A percentile compares a stretch with the other conserved stretches of the same genome.
These are phyloP conservation scores for Cyprinus carpio DNA, from an alignment of 2,113 vertebrate genomes.

Conservation along the genomic window DNA sequence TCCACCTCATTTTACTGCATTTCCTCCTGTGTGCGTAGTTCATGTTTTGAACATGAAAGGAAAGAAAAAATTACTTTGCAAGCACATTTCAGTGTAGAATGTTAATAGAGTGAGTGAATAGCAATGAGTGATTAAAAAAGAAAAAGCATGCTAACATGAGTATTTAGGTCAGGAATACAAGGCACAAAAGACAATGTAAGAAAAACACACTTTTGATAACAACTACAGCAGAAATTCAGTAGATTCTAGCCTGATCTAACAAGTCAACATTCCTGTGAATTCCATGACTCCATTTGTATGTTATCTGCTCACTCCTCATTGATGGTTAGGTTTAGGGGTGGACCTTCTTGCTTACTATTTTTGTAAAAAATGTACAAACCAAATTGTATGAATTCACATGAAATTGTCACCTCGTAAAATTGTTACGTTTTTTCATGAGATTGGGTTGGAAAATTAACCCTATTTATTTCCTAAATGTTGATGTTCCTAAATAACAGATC, in stretches of 20 bases:
- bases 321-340: background rate
- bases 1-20: background rate
- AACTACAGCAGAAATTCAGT: too few relatives aligned
- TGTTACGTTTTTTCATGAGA: too few relatives aligned
- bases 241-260: too few relatives aligned
- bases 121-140: constrained; percentile 26
- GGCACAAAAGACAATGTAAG: background rate
- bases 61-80: constrained; percentile 9
- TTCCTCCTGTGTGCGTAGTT: background rate
- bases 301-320: too few relatives aligned
- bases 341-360: background rate
- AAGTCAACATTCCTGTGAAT: too few relatives aligned
- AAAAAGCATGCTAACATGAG: background rate
- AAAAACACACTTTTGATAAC: background rate
- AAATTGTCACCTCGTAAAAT: too few relatives aligned
- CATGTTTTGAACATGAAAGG: constrained; percentile 17
- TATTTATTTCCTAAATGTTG: too few relatives aligned
- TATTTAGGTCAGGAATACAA: constrained; percentile 2
- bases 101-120: constrained; percentile 3
- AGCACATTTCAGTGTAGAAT: constrained; percentile 27
- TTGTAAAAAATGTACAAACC: too few relatives aligned
- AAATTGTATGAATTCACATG: too few relatives aligned
- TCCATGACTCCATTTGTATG: too few relatives aligned
- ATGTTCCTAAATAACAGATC: too few relatives aligned
- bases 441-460: too few relatives aligned